Evolutionary conservation across 2,797 vertebrate genomes (phyloP).

Genomic region (Sparidentex hasta): DNA sequence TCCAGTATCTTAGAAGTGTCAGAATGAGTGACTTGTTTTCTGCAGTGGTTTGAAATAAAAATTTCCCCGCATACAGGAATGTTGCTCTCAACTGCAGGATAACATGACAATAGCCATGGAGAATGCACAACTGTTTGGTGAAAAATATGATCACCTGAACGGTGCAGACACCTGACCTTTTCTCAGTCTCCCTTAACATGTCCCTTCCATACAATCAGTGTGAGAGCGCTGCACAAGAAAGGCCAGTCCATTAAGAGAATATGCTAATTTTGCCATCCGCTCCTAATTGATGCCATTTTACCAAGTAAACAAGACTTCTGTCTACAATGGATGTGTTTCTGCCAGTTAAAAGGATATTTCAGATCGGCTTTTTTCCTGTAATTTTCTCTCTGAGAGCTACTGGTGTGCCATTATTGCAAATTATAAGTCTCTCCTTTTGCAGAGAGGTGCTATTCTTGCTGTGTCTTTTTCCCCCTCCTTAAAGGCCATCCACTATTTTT

Average conservation of each 20-base stretch:
- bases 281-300: conserved; percentile 93
- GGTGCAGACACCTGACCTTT: conserved; percentile 91
- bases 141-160: conserved; percentile 89
- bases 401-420: conserved; percentile 95
- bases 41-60: conserved; percentile 64
- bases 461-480: conserved; percentile 80
- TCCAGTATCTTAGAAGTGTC: conserved; percentile 50
- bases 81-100: conserved; percentile 74
- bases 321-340: conserved; percentile 87
- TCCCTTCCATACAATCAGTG: conserved; percentile 88
- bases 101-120: conserved; percentile 86
- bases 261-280: conserved; percentile 90
- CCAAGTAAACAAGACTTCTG: conserved; percentile 91
- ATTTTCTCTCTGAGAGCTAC: conserved; percentile 89
- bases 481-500: conserved; percentile 83
- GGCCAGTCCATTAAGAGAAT: conserved; percentile 92
- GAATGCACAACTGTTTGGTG: conserved; percentile 89
- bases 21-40: conserved; percentile 74
- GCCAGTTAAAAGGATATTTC: conserved; percentile 87
- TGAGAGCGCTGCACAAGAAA: conserved; percentile 84
- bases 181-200: conserved; percentile 88
- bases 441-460: conserved; percentile 88
- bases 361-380: conserved; percentile 88
- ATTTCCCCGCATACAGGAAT: conserved; percentile 62
- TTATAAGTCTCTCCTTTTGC: conserved; percentile 88